Conservation (phyloP, 2,797 vertebrate species). For the Falco columbarius region DNA sequence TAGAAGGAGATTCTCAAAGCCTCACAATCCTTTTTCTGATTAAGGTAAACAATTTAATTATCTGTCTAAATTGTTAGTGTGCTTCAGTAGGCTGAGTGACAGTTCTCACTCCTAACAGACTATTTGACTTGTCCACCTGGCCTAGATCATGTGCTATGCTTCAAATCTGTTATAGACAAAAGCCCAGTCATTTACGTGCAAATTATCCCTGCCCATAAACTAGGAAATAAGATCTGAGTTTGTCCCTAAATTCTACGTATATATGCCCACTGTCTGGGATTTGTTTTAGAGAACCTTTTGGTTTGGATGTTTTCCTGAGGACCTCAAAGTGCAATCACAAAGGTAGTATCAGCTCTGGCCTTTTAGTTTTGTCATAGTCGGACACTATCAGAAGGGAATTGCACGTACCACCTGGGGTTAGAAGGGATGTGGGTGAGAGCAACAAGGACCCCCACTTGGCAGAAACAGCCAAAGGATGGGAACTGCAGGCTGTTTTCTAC, state of each 20-base stretch:
- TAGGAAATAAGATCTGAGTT: not conserved
- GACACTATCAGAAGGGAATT: not conserved
- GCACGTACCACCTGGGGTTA: not conserved
- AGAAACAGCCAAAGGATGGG: not conserved
- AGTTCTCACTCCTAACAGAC: not conserved
- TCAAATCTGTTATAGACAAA: not conserved
- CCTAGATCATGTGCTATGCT: not conserved
- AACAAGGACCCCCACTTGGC: not conserved
- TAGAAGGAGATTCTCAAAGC: not conserved
- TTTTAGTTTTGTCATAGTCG: not conserved
- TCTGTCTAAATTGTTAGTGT: slow-evolving; percentile 4
- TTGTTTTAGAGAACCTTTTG: not conserved
- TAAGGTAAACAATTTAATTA: slow-evolving; percentile 49
- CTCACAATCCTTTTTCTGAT: not conserved
- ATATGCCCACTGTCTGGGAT: not conserved
- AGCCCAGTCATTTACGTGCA: not conserved
- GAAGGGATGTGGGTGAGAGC: not conserved
- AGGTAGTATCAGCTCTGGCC: not conserved
- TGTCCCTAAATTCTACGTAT: not conserved
- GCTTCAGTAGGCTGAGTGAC: not conserved
- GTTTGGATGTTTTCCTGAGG: not conserved
- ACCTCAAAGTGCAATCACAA: not conserved
- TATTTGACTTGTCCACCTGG: not conserved
- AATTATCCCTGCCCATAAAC: not conserved
- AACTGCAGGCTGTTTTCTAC: not conserved